Evolutionary conservation across 1,140 invertebrate species (phyloP), one percentile per base, ranked within the genome.

Genomic region (Lordiphosa clarofinis): DNA sequence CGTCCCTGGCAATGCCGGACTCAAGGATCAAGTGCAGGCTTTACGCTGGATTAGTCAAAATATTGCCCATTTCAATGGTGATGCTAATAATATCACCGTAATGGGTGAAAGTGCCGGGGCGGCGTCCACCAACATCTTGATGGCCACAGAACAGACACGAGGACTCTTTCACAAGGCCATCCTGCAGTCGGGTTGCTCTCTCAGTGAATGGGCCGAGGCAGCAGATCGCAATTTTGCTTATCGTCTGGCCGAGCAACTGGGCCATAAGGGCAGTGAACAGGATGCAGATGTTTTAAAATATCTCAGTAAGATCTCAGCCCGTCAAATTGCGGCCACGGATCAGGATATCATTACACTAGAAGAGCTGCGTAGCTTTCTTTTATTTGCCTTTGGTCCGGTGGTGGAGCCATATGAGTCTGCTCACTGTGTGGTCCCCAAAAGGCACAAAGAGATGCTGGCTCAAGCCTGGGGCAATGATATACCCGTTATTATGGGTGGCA

Each of bases 21-120:
- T 89, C 1, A 89, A 89, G 50, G 89, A 89, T 67, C 89, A 89
- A 66, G 74, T 89, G 9, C 44, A 75, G 73, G 93, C 92, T 0
- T 60, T 92, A 4, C 89, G 89, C 52, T 93, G 92, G 92, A 90
- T 94, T 7, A 89, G 91, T 72, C 89, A 90, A 19, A 93, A 94
- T 64, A 93, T 94, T n/a, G 73, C 89, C 37, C 68, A 87, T 56
- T 91, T 91, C 56, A 90, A 90, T 38, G 90, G 90, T 2, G 88
- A 91, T 67, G 88, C 90, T 7, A 78, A 90, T 13, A 89, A 87
- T 33, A 79, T 91, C 4, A 90, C 90, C 0, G 21, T 91, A 0
- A 87, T 90, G 66, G 90, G 91, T 0, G 86, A 89, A n/a, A 90
- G 89, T 33, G 90, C 90, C 0, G 90, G 90, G 0, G 89, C 66